Base-by-base conservation (phyloP, 2,797 vertebrate species). In the Glyptemys insculpta region DNA sequence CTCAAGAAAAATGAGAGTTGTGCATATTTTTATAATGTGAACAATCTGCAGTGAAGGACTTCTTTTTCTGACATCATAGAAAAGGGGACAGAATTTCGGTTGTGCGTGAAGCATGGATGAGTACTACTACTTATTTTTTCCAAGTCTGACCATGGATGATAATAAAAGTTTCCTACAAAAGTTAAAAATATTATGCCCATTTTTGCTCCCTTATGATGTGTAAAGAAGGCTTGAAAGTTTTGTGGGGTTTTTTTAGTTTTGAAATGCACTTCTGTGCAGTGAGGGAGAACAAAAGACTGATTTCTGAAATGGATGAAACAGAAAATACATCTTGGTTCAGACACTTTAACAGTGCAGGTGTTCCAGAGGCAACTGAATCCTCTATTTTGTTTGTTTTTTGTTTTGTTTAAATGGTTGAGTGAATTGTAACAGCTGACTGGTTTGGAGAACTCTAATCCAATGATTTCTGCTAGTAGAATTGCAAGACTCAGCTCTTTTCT, bases 141-240 rank as follows among this genome's bases (percentile, higher is more conserved):
- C 52, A 89, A 87, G 87, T 29, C 57, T 87, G 65, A 37, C 65
- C 65, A 29, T 81, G 88, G 93, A 91, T 94, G 92, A 91, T 86
- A 3, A 5, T 72, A 49, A 15, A 89, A 95, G 91, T 86, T 89
- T 92, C 59, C 88, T 83, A 92, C 91, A 96, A 91, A 94, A 4
- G 87, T 83, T 72, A 88, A 93, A 89, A 86, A 83, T 80, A 15
- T 90, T 93, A 41, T 93, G 93, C 93, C 96, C 96, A 85, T 57
- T n/a, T 95, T 96, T 96, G 31, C 86, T 94, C 87, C 94, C 1
- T 0, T 92, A 90, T 79, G 50, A 86, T 94, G 80, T 0, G 0
- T 93, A 93, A 90, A 83, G 49, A 72, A 87, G 59, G 16, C 84
- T 59, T 81, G 87, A 68, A 0, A 1, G 74, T 93, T 82, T 93